Percentiles rank a stretch among this genome's conserved stretches.
Evolutionary conservation across 2,797 vertebrate genomes (phyloP).

Genomic region (Chrysolophus pictus): DNA sequence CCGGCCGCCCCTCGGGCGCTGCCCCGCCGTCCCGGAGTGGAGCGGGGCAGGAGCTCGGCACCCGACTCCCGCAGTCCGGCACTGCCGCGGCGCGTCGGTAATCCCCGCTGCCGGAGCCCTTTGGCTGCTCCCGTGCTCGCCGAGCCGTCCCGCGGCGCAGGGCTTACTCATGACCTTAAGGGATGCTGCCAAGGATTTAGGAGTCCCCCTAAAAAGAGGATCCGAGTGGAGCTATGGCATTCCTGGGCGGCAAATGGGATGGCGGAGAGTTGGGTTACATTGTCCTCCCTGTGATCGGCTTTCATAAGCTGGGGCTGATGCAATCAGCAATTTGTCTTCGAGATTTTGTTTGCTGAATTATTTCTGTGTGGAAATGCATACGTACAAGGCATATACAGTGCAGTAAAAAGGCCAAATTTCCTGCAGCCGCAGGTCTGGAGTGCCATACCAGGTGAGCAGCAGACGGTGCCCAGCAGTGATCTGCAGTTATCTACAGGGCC

Average conservation of each 20-base stretch:
- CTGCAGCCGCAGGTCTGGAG: not conserved
- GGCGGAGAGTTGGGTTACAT: slow-evolving; percentile 50
- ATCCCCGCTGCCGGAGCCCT: slow-evolving; percentile 70
- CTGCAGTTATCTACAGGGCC: not conserved
- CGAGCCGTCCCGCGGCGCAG: slow-evolving; percentile 58
- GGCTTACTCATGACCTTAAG: slow-evolving; percentile 70
- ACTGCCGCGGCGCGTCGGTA: not conserved
- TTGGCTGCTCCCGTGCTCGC: slow-evolving; percentile 54
- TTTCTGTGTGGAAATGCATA: not conserved
- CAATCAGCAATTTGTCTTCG: slow-evolving; percentile 40
- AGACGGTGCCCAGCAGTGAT: not conserved
- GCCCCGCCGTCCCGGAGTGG: not conserved
- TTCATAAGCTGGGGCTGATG: slow-evolving; percentile 55
- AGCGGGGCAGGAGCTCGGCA: no score
- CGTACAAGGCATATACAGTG: fast-evolving
- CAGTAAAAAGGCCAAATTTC: not conserved
- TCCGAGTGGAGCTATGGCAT: slow-evolving; percentile 43
- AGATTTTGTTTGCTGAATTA: slow-evolving; percentile 25
- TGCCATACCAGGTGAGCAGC: not conserved
- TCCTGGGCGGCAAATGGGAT: slow-evolving; percentile 41
- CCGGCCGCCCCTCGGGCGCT: not conserved
- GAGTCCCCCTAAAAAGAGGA: slow-evolving; percentile 68
- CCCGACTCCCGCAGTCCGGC: not conserved
- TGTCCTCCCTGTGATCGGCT: slow-evolving; percentile 61
- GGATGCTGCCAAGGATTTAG: slow-evolving; percentile 59